phyloP scores from a whole-genome alignment of 2,113 vertebrate species.

The Actinemys pallida region DNA sequence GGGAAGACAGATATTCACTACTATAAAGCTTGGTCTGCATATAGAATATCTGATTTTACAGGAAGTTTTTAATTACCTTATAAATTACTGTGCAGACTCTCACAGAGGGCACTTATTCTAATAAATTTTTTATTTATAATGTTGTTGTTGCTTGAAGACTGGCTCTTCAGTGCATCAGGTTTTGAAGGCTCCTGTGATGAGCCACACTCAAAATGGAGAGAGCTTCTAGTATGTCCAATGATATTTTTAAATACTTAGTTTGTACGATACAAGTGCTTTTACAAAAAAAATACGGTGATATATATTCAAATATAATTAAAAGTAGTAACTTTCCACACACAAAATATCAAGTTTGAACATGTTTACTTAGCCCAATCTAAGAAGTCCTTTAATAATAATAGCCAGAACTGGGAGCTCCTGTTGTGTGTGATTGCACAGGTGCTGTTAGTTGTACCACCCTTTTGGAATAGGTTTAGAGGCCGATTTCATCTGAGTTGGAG shows the following conservation, averaged over 20 bases:
- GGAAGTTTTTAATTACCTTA: not conserved
- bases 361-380: not conserved
- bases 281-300: not conserved
- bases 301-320: not conserved
- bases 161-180: not conserved
- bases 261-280: not conserved
- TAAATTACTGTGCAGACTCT: not conserved
- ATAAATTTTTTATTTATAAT: too few relatives aligned
- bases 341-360: not conserved
- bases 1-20: not conserved
- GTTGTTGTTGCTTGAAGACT: not conserved
- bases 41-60: not conserved
- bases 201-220: not conserved
- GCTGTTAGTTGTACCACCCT: not conserved
- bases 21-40: not conserved
- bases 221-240: not conserved
- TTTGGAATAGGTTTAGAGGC: not conserved
- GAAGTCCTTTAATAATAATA: not conserved
- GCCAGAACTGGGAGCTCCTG: not conserved
- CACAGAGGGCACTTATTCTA: not conserved
- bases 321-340: not conserved
- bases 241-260: not conserved
- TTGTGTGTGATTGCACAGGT: not conserved
- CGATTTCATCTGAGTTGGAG: not conserved
- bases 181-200: not conserved